Evolutionary conservation across 2,113 vertebrate species (phyloP).

Genomic region (Chlamydotis undulata): DNA sequence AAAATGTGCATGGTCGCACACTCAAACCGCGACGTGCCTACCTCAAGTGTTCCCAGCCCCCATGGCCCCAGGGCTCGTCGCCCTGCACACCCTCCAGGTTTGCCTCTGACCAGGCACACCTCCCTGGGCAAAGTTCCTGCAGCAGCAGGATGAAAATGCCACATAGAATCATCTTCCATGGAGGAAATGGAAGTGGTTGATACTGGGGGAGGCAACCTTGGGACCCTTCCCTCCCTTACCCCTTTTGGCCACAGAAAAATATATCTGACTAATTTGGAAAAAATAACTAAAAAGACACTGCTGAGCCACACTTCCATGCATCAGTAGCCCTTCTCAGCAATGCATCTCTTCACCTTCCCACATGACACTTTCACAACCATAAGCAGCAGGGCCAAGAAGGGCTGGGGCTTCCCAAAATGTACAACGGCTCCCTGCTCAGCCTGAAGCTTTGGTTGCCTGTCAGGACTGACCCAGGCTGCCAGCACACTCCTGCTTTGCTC

Average conservation of each 20-base stretch:
- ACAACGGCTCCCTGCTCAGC: not conserved
- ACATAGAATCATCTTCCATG: not conserved
- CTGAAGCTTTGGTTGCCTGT: not conserved
- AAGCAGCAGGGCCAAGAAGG: not conserved
- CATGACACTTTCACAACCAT: not conserved
- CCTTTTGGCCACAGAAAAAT: not conserved
- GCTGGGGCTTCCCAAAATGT: not conserved
- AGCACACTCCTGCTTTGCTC: not conserved
- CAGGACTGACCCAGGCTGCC: fast-evolving
- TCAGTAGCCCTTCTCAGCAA: not conserved
- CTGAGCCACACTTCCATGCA: not conserved
- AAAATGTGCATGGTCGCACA: not conserved
- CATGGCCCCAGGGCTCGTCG: fast-evolving
- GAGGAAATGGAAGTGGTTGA: not conserved
- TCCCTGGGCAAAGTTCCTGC: not conserved
- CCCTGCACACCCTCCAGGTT: fast-evolving
- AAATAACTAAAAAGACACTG: not conserved
- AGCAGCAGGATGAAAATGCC: not conserved
- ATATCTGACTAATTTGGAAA: not conserved
- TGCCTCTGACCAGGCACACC: not conserved
- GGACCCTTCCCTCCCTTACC: not conserved
- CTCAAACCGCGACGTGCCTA: not conserved
- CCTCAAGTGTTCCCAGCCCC: fast-evolving
- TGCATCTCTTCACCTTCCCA: not conserved
- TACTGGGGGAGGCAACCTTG: not conserved